phyloP scores from a whole-genome alignment of 2,113 vertebrate species.

The Antechinus flavipes region DNA sequence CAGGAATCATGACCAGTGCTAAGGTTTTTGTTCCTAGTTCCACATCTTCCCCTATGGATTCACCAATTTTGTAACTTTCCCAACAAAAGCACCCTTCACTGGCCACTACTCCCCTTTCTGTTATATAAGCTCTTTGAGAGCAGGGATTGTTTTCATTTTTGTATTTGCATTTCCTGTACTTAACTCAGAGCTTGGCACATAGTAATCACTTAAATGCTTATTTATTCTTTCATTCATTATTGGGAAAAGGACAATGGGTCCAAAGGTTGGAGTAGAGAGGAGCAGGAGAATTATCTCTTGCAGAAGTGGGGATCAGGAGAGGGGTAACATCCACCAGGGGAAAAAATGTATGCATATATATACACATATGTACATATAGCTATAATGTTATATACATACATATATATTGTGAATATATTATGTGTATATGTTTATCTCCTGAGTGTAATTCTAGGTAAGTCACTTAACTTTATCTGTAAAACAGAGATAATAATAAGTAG shows the following conservation, averaged over 20 bases:
- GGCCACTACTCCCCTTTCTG: not conserved
- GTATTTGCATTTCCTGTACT: not conserved
- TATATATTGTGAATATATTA: not conserved
- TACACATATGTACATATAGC: too few species aligned
- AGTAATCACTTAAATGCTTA: not conserved
- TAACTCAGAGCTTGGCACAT: not conserved
- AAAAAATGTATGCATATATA: too few species aligned
- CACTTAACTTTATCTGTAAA: too few species aligned
- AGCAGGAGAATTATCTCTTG: not conserved
- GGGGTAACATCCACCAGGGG: too few species aligned
- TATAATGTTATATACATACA: too few species aligned
- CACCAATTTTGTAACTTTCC: not conserved
- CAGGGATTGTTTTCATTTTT: not conserved
- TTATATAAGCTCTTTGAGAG: not conserved
- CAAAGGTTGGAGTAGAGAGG: not conserved
- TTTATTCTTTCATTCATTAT: not conserved
- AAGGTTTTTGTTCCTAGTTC: not conserved
- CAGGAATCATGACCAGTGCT: not conserved
- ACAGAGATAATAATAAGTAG: too few species aligned
- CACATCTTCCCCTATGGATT: not conserved
- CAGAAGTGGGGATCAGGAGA: not conserved
- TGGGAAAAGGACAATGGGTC: not conserved
- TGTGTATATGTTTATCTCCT: not conserved
- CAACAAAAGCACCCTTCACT: not conserved
- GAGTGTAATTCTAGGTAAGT: too few species aligned